phyloP scores from a whole-genome alignment of 1,140 invertebrate genomes.

The Geopemphigus sp. region DNA sequence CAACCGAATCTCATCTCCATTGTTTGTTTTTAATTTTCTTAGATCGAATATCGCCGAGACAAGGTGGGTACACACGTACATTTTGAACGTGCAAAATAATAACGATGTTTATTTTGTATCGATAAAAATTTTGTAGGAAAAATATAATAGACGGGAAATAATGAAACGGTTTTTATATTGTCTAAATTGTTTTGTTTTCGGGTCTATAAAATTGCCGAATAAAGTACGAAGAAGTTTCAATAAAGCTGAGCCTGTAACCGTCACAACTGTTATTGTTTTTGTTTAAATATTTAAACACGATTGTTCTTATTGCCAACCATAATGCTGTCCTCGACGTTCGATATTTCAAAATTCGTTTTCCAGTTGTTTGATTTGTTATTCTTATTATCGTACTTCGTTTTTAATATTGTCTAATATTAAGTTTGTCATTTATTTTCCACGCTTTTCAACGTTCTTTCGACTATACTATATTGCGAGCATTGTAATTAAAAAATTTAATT shows the following conservation, averaged over 20 bases:
- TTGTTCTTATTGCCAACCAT: not conserved
- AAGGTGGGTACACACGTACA: not conserved
- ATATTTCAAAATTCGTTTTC: not conserved
- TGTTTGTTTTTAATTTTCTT: constrained; percentile 23
- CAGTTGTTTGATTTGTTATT: not conserved
- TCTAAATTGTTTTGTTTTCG: too few species aligned
- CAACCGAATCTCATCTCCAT: constrained; percentile 9
- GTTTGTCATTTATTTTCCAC: not conserved
- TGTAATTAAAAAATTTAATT: not conserved
- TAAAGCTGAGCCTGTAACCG: too few species aligned
- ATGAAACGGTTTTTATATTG: too few species aligned
- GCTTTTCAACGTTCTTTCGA: not conserved
- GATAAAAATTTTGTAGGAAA: not conserved
- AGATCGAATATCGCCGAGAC: not conserved
- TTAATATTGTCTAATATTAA: too few species aligned
- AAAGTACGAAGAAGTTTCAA: too few species aligned
- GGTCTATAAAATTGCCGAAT: too few species aligned
- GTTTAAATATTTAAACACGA: too few species aligned
- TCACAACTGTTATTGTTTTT: too few species aligned
- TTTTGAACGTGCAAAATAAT: not conserved
- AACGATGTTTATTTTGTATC: not conserved
- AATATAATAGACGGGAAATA: not conserved
- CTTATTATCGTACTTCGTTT: not conserved
- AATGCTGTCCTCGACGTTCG: not conserved
- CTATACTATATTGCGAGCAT: not conserved